Evolutionary conservation across 1,140 invertebrate genomes (phyloP).

Genomic region (Micrasema minimum): DNA sequence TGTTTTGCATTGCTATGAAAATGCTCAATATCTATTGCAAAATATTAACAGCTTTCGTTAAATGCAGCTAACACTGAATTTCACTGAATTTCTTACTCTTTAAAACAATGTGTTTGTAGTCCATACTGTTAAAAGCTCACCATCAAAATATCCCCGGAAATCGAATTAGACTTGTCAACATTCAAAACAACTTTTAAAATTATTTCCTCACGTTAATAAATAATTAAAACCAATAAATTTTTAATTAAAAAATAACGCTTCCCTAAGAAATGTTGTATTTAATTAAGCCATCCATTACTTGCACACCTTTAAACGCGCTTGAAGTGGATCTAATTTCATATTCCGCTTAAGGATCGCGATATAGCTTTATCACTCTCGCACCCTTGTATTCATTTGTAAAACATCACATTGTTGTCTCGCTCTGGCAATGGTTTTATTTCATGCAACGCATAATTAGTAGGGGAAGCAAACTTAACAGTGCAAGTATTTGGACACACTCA

Average conservation of each 20-base stretch:
- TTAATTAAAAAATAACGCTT: slow-evolving; percentile 25
- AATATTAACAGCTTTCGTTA: too few relatives aligned
- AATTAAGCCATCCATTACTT: slow-evolving; percentile 33
- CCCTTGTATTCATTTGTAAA: background rate
- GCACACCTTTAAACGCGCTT: slow-evolving; percentile 32
- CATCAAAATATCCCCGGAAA: too few relatives aligned
- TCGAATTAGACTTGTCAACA: too few relatives aligned
- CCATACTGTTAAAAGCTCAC: too few relatives aligned
- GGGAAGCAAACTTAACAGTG: too few relatives aligned
- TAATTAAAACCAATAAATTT: slow-evolving; percentile 20
- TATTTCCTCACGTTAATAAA: slow-evolving; percentile 10
- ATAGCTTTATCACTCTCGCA: slow-evolving; percentile 15
- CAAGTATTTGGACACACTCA: too few relatives aligned
- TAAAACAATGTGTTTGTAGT: too few relatives aligned
- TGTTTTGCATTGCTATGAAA: too few relatives aligned
- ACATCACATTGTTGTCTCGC: slow-evolving; percentile 17
- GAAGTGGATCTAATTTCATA: slow-evolving; percentile 33
- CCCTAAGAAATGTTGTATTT: slow-evolving; percentile 20
- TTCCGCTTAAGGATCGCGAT: slow-evolving; percentile 12
- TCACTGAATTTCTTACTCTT: too few relatives aligned
- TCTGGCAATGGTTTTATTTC: slow-evolving; percentile 35
- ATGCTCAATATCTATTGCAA: too few relatives aligned
- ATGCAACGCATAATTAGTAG: slow-evolving; percentile 42
- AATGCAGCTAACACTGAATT: too few relatives aligned
- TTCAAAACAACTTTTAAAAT: background rate